A percentile compares a stretch with the other conserved stretches of the same genome.
Evolutionary conservation across 1,140 invertebrate genomes (phyloP).

Genomic region (Drosophila orosa): DNA sequence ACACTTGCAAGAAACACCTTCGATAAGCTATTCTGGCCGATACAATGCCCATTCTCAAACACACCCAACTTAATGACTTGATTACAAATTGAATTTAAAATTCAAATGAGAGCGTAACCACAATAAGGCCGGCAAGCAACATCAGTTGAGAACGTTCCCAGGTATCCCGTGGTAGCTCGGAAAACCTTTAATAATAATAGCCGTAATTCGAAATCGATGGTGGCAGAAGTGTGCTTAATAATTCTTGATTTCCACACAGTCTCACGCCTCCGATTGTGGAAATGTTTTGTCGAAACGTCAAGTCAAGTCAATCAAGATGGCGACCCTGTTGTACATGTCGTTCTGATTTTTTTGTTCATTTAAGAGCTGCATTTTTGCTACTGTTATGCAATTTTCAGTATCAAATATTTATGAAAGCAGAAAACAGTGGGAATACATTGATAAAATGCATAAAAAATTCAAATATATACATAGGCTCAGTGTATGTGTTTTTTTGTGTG

Average conservation of each 20-base stretch:
- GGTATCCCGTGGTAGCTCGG: constrained; percentile 12
- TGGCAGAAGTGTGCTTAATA: constrained; percentile 14
- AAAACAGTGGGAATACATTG: constrained; percentile 31
- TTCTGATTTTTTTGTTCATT: constrained; percentile 31
- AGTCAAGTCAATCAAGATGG: constrained; percentile 29
- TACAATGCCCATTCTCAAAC: constrained; percentile 9
- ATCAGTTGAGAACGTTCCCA: constrained; percentile 59
- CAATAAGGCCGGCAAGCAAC: constrained; percentile 22
- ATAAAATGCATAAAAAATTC: constrained; percentile 51
- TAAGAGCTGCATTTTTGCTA: constrained; percentile 32
- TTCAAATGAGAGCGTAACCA: constrained; percentile 46
- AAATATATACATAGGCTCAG: constrained; percentile 9
- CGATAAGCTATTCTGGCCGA: constrained; percentile 6
- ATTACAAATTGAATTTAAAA: constrained; percentile 49
- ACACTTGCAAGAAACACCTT: constrained; percentile 15
- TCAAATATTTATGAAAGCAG: constrained; percentile 72
- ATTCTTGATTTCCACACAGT: constrained; percentile 32
- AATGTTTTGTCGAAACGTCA: constrained; percentile 22
- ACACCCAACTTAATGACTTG: constrained; percentile 30
- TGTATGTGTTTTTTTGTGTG: neutral
- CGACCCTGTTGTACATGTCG: constrained; percentile 44
- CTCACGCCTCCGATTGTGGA: constrained; percentile 28
- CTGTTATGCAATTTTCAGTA: constrained; percentile 49
- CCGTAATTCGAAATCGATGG: constrained; percentile 19
- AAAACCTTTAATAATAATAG: constrained; percentile 28